Evolutionary conservation across 2,113 vertebrate genomes (phyloP), one percentile per base, ranked within the genome.

Genomic region (Cryptomyrus ogoouensis): DNA sequence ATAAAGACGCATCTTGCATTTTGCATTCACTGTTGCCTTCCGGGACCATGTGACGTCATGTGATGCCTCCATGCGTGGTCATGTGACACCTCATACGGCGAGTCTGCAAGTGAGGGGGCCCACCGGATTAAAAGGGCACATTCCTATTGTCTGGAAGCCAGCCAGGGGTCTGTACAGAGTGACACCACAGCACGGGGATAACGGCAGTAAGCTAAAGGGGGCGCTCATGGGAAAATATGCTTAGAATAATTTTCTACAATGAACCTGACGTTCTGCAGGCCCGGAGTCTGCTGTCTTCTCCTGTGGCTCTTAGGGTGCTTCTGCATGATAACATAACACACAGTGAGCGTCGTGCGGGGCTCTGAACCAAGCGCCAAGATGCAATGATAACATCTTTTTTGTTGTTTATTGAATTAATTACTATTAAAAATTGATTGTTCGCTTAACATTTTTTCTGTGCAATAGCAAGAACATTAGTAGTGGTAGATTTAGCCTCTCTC

Each of bases 81-180:
- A 91, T 89, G 89, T 31, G 92, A 92, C 74, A 58, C 56, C 46
- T 53, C 52, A 42, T 21, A 58, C 31, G 13, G n/a, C 27, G 17
- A 35, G 66, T 70, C 27, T 31, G 66, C 2, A 12, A n/a, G 66
- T 10, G 66, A 70, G 9, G 83, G 44, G 9, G 44, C 46, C 83
- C 21, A n/a, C 27, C 15, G 49, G 49, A 87, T 87, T 52, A 52
- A 52, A 52, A 52, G 47, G 85, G 46, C 27, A 87, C 49, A 52
- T 87, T 87, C 49, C 85, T 6, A 52, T 87, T 35, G 13, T n/a
- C 31, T 35, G 31, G 31, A 39, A 35, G 31, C 5, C 70, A 39
- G 70, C 35, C 35, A 80, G 35, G 3, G 31, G 31, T 77, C 70
- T 13, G 31, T 77, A 31, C 31, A 77, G 70, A 31, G 12, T 77